phyloP scores from a whole-genome alignment of 2,888 invertebrate genomes.

The Microplitis deprimator region DNA sequence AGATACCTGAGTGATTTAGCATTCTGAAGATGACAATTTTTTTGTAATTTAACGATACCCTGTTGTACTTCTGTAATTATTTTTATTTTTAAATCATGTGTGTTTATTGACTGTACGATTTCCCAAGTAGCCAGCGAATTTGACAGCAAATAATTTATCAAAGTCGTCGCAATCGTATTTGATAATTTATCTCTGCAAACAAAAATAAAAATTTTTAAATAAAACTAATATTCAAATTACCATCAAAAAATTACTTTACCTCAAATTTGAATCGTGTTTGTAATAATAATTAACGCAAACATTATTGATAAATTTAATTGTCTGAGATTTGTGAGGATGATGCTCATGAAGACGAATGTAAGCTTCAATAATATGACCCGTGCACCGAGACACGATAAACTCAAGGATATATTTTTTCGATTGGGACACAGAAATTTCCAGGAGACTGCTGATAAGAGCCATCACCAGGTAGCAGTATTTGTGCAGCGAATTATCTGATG shows the following conservation, averaged over 20 bases:
- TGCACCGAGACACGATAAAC: conserved; percentile 59
- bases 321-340: conserved; percentile 64
- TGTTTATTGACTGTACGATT: conserved; percentile 58
- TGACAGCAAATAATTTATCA: conserved; percentile 55
- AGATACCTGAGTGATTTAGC: conserved; percentile 61
- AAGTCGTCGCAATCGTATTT: conserved; percentile 46
- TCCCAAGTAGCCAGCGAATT: conserved; percentile 59
- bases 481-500: conserved; percentile 60
- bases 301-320: conserved; percentile 59
- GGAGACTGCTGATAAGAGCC: conserved; percentile 56
- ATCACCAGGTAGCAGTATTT: conserved; percentile 66
- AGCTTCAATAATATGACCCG: conserved; percentile 58
- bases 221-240: conserved; percentile 16
- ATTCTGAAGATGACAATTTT: conserved; percentile 53
- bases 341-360: conserved; percentile 64
- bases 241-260: conserved; percentile 49
- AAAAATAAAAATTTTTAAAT: conserved; percentile 27
- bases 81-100: conserved; percentile 50
- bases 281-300: conserved; percentile 59
- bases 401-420: conserved; percentile 51
- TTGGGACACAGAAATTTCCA: not conserved
- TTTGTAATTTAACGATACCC: conserved; percentile 58
- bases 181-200: conserved; percentile 58
- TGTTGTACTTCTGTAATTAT: conserved; percentile 56
- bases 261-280: conserved; percentile 53